A percentile compares a stretch with the other conserved stretches of the same genome.
phyloP scores from a whole-genome alignment of 2,888 invertebrate genomes.

The Andricus curvator region DNA sequence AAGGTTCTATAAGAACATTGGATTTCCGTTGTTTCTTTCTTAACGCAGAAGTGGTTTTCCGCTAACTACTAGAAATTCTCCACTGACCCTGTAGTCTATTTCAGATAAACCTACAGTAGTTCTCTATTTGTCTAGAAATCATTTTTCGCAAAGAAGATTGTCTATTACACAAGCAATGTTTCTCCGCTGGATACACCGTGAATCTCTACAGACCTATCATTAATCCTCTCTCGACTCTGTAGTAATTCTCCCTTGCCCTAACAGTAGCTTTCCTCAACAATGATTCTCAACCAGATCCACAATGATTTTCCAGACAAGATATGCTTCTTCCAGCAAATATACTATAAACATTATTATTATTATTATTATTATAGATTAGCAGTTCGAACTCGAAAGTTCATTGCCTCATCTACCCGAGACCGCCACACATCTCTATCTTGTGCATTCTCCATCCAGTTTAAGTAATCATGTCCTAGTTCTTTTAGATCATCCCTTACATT shows the following conservation, averaged over 20 bases:
- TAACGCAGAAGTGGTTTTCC: neutral
- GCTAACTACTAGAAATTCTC: neutral
- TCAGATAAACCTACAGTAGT: neutral
- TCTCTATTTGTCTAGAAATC: neutral
- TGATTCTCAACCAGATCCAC: neutral
- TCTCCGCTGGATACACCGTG: neutral
- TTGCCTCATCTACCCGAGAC: too few species aligned
- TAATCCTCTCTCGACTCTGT: neutral
- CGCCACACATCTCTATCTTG: too few species aligned
- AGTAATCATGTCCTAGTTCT: too few species aligned
- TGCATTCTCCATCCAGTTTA: too few species aligned
- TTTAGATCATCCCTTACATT: too few species aligned
- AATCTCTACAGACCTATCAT: neutral
- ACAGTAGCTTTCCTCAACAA: neutral
- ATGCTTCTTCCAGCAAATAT: too few species aligned
- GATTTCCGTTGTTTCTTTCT: too few species aligned
- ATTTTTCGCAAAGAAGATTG: neutral
- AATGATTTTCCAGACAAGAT: too few species aligned
- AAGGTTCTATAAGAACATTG: too few species aligned
- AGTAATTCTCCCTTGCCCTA: neutral
- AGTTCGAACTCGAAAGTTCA: too few species aligned
- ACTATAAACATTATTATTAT: too few species aligned
- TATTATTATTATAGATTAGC: too few species aligned
- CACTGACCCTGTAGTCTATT: neutral
- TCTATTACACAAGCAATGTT: neutral